Base-by-base conservation (phyloP, 2,797 vertebrate genomes). In the Capromys pilorides region DNA sequence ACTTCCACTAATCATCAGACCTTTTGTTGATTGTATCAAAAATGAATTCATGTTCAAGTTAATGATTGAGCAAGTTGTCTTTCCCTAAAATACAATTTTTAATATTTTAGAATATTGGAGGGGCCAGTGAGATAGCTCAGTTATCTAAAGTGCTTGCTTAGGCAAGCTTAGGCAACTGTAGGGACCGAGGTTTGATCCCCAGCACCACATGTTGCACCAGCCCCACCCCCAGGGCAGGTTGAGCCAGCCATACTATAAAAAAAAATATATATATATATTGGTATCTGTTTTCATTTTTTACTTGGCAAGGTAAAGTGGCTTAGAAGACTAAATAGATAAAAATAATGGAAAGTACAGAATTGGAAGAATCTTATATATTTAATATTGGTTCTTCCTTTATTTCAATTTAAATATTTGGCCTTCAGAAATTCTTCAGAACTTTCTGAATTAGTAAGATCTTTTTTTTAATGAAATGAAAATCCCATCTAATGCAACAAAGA, bases 31-130 rank as follows among this genome's bases (percentile, higher is more conserved):
- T 62, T 83, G 88, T 75, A 79, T 45, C 31, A 73, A 91, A 91
- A 90, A 45, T 71, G 22, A 86, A 91, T 51, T 73, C 19, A 36
- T 51, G 26, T 62, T 75, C 41, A 39, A 2, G 57, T 49, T 86
- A 88, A 10, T 86, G 66, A 95, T 6, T 71, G 49, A 67, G 64
- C 16, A 69, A 86, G 18, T 61, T 33, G 7, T 67, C 45, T 88
- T 88, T 80, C 80, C 81, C 69, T 57, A 71, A 89, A 85, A 24
- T 31, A 78, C 10, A 85, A 54, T 90, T 82, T 39, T 51, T 93
- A 14, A 12, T 78, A 80, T 79, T 90, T 77, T 31, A 54, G 12
- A 66, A 45, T 54, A 39, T 62, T 62, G 2, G 21, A n/a, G 45
- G 45, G 45, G 4, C 45, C 45, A 45, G 45, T 45, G 45, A 45